Evolutionary conservation across 2,113 vertebrate genomes (phyloP).

Genomic region (Talpa occidentalis): DNA sequence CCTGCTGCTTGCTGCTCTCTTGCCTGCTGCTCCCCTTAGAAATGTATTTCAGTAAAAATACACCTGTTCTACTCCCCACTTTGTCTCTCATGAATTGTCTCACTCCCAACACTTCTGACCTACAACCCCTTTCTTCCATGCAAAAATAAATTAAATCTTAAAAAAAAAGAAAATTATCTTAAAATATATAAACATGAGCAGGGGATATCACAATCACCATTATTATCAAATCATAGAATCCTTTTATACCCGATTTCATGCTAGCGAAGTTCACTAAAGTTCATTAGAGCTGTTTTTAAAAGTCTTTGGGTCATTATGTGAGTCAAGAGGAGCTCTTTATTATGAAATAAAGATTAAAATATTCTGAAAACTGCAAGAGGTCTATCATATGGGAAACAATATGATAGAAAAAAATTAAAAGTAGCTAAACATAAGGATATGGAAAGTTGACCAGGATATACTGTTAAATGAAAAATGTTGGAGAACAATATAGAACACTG

Average conservation of each 20-base stretch:
- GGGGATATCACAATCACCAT: constrained; percentile 47
- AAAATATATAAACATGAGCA: constrained; percentile 66
- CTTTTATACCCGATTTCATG: neutral
- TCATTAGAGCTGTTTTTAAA: constrained; percentile 20
- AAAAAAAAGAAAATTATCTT: constrained; percentile 65
- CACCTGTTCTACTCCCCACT: no score
- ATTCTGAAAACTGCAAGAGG: neutral
- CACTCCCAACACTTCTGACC: no score
- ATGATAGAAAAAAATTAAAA: neutral
- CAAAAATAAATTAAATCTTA: no score
- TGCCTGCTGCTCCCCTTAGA: no score
- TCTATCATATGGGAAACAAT: neutral
- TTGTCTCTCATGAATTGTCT: no score
- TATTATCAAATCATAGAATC: constrained; percentile 58
- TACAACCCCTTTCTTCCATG: no score
- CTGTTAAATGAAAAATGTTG: neutral
- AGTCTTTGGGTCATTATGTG: neutral
- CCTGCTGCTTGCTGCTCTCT: no score
- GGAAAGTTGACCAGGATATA: neutral
- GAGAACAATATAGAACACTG: neutral
- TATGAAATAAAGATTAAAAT: neutral
- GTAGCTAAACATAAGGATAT: neutral
- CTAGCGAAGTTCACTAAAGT: constrained; percentile 29
- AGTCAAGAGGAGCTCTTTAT: neutral
- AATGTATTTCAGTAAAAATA: no score